A percentile compares a stretch with the other conserved stretches of the same genome.
Conservation (phyloP, 2,113 vertebrate genomes). For the Petroica traversi region DNA sequence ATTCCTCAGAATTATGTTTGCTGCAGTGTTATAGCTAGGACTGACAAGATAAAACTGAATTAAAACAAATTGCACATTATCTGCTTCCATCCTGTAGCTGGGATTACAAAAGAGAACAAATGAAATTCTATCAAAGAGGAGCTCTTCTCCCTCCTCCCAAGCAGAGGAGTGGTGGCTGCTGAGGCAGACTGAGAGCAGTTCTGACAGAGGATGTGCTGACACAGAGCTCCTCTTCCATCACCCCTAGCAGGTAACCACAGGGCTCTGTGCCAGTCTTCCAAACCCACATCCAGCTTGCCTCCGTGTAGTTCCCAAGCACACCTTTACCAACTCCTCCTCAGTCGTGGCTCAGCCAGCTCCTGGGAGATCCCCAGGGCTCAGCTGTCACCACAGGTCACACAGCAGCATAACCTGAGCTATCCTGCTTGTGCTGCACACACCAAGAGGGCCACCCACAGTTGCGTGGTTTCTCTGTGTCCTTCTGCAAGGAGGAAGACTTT, state of each 20-base stretch:
- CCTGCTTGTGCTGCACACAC: background rate
- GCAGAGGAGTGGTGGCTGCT: background rate
- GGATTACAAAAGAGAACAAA: background rate
- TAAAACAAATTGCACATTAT: constrained; percentile 43
- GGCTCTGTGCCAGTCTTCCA: background rate
- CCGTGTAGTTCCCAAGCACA: rapidly evolving
- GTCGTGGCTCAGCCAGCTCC: background rate
- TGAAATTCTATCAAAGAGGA: background rate
- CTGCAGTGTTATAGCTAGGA: background rate
- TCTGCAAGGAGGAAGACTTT: background rate
- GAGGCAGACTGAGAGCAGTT: background rate
- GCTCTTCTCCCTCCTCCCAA: background rate
- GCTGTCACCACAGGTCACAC: no score
- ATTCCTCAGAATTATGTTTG: constrained; percentile 6
- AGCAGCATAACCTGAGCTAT: background rate
- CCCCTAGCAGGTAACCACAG: background rate
- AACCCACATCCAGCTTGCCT: background rate
- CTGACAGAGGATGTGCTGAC: background rate
- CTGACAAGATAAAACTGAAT: constrained; percentile 33
- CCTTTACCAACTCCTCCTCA: background rate
- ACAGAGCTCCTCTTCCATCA: background rate
- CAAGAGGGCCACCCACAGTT: background rate
- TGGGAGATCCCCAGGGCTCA: background rate
- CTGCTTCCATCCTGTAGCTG: background rate
- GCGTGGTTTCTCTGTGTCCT: background rate